A percentile compares a stretch with the other conserved stretches of the same genome.
Evolutionary conservation across 2,113 vertebrate genomes (phyloP).

Genomic region (Trematocara zebra): DNA sequence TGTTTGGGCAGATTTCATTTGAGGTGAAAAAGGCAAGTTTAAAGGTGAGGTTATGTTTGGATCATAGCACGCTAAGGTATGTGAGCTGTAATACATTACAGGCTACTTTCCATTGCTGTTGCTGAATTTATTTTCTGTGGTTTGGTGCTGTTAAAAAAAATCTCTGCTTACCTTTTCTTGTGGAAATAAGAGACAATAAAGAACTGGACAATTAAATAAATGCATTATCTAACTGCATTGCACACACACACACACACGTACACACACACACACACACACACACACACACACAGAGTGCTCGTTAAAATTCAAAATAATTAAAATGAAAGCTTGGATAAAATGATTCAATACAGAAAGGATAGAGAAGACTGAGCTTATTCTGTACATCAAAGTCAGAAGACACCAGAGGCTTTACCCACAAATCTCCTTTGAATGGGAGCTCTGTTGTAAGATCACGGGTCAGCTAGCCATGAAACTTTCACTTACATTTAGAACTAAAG

Average conservation of each 20-base stretch:
- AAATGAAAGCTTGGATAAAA: neutral
- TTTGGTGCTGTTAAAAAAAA: neutral
- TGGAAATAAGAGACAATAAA: neutral
- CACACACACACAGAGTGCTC: neutral
- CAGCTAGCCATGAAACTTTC: constrained; percentile 35
- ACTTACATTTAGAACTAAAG: constrained; percentile 26
- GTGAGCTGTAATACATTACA: neutral
- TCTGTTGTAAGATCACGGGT: constrained; percentile 15
- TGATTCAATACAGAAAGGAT: neutral
- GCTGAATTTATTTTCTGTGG: constrained; percentile 11
- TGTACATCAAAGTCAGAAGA: neutral
- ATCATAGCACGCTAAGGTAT: neutral
- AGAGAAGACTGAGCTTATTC: neutral
- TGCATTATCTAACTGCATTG: neutral
- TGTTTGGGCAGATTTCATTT: constrained; percentile 1
- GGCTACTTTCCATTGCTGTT: constrained; percentile 20
- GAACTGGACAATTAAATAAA: neutral
- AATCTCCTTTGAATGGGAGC: constrained; percentile 21
- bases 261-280: neutral
- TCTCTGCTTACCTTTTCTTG: neutral
- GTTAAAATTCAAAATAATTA: neutral
- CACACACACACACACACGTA: no score
- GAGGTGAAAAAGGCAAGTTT: neutral
- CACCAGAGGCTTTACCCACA: constrained; percentile 13
- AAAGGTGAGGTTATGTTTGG: neutral